Evolutionary conservation across 2,888 invertebrate genomes (phyloP), one percentile per base, ranked within the genome.

Genomic region (Aricia artaxerxes): DNA sequence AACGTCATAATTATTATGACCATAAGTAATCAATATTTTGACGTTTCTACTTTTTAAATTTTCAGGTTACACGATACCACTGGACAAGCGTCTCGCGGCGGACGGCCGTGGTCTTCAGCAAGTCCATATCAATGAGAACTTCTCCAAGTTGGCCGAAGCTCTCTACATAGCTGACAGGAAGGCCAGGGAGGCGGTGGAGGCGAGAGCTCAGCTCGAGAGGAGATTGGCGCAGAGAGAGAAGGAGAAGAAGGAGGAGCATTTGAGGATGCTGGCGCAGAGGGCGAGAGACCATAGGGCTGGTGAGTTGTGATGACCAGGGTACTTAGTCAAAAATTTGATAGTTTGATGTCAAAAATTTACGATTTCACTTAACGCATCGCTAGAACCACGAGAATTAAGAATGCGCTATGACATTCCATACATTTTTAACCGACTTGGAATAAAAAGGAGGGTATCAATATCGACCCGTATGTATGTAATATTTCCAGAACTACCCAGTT

Each of bases 91-190:
- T 81, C 94, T 99, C 81, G 99, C 99, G 0, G 99, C 99, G 0
- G 99, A 99, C 92, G 99, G 99, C 0, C 95, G 99, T 77, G 99
- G 99, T 0, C 94, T 99, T 1, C 99, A 99, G 87, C 98, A 98
- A 87, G 97, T 98, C 2, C 99, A 99, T 89, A 99, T 99, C 80
- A 99, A 99, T 89, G 99, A 99, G 89, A 99, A 99, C 91, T 99
- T 99, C 92, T 99, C 99, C 0, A 99, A 99, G 89, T 95, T 99
- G 79, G 98, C 99, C 0, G 99, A 99, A 89, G 98, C 99, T 0
- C 92, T 99, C 78, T 99, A 99, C 88, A 99, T 99, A 84, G 99
- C 99, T 1, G 99, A 99, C 89, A 92, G 94, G 86, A 99, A 99
- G 91, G 99, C 99, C 0, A 95, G 99, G 75, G 99, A 99, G 90